Evolutionary conservation across 2,888 invertebrate genomes (phyloP), one percentile per base, ranked within the genome.

Genomic region (Pyrrhosoma nymphula): DNA sequence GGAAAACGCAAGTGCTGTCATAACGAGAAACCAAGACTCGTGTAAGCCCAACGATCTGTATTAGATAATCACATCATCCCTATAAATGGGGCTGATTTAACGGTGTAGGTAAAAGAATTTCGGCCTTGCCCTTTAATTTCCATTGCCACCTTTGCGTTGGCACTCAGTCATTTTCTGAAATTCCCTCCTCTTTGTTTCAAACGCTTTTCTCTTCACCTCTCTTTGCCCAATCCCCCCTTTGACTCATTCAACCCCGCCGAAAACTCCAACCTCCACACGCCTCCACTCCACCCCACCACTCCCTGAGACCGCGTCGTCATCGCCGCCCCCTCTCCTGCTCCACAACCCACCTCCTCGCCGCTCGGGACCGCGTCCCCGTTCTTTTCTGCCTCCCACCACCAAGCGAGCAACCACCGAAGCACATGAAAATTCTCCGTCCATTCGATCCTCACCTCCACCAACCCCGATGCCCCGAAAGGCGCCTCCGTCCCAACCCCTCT

Each of bases 361-460:
- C 55, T n/a, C 89, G n/a, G 12, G 89, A 89, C n/a, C n/a, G n/a
- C n/a, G 55, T 39, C 89, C 89, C 89, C 39, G 39, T 69, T n/a
- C 69, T 69, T 47, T 39, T 0, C 39, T 39, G 39, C 88, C 47
- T 18, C 39, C 82, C 39, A 16, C 26, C 88, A 16, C 39, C 23
- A 20, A 4, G 18, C 35, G 47, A 18, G 39, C 47, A 18, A 60
- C 91, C 91, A 39, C 30, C 39, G 91, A 26, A 60, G 63, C 69
- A 63, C 93, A 93, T 93, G 93, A 69, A 93, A 93, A 93, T 93
- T 93, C 93, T 16, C 55, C 69, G 60, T 69, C 93, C 93, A 30
- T 23, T n/a, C n/a, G 56, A 3, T n/a, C 90, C 90, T 35, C 75
- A n/a, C 35, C 30, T 56, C 23, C 60, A 56, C n/a, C n/a, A n/a